A percentile compares a stretch with the other conserved stretches of the same genome.
Evolutionary conservation across 2,113 vertebrate species (phyloP).

Genomic region (Thunnus maccoyii): DNA sequence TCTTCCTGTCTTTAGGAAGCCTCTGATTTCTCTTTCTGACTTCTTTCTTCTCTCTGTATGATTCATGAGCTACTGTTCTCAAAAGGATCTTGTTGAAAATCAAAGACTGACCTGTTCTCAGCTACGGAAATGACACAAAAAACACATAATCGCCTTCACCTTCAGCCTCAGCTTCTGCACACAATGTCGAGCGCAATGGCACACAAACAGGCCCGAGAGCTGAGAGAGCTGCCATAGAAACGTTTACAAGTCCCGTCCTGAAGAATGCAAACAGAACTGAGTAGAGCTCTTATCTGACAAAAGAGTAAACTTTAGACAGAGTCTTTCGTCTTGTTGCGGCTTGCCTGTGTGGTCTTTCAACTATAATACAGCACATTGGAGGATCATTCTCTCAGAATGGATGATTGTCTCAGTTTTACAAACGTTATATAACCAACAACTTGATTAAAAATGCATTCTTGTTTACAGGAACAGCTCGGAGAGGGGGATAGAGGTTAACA

Average conservation of each 20-base stretch:
- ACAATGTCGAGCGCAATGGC: slow-evolving; percentile 24
- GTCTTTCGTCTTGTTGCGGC: slow-evolving; percentile 68
- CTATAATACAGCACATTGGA: slow-evolving; percentile 8
- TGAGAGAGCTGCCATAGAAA: slow-evolving; percentile 67
- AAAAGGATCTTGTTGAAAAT: not conserved
- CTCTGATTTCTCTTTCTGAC: too few species aligned
- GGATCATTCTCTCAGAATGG: slow-evolving; percentile 23
- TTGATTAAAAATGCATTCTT: not conserved
- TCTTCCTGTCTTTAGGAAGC: not conserved
- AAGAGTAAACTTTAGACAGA: slow-evolving; percentile 71
- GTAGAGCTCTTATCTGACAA: slow-evolving; percentile 70
- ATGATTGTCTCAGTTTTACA: slow-evolving; percentile 26
- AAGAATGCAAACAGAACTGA: slow-evolving; percentile 76
- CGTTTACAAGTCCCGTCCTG: slow-evolving; percentile 78
- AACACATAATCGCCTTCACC: slow-evolving; percentile 61
- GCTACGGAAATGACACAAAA: not conserved
- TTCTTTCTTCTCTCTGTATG: not conserved
- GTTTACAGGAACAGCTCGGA: slow-evolving; percentile 12
- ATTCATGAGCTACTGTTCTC: not conserved
- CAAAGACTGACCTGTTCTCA: slow-evolving; percentile 15
- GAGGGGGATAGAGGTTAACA: not conserved
- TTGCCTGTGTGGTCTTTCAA: slow-evolving; percentile 61
- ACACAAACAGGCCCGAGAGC: slow-evolving; percentile 34
- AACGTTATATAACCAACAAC: slow-evolving; percentile 10
- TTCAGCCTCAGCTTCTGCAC: slow-evolving; percentile 33